Conservation (phyloP, 2,888 invertebrate genomes). For the Agrochola macilenta region DNA sequence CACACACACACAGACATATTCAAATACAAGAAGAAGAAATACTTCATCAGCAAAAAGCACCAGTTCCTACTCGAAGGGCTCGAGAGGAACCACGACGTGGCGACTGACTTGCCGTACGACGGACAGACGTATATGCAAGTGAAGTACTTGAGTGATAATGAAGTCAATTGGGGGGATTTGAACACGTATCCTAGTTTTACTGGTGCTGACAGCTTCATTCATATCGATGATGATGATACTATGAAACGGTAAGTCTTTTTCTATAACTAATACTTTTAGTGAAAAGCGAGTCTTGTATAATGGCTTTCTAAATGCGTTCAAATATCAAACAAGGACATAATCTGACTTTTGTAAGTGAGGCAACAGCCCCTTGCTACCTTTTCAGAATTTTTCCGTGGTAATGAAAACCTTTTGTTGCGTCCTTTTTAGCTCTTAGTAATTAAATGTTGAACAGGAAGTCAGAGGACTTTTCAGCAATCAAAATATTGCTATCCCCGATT, state of each 20-base stretch:
- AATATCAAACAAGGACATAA: not conserved
- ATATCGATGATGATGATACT: conserved; percentile 96
- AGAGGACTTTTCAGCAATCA: not conserved
- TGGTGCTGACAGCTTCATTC: conserved; percentile 96
- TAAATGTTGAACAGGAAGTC: not conserved
- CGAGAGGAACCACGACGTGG: conserved; percentile 78
- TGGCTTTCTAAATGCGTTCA: not conserved
- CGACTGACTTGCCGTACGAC: conserved; percentile 74
- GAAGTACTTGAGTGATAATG: conserved; percentile 84
- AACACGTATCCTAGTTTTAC: conserved; percentile 93
- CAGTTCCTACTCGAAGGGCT: conserved; percentile 64
- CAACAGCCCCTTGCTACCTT: not conserved
- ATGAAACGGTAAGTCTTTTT: conserved; percentile 92
- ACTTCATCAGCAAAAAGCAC: conserved; percentile 78
- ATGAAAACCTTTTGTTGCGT: not conserved
- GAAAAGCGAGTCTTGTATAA: too few relatives aligned
- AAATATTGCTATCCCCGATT: not conserved
- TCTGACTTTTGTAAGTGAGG: not conserved
- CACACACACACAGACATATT: conserved; percentile 75
- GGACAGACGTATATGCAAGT: conserved; percentile 88
- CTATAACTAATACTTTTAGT: not conserved
- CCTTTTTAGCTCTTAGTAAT: not conserved
- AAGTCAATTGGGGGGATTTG: conserved; percentile 86
- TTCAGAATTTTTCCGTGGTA: not conserved
- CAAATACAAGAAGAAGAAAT: conserved; percentile 82